Base-by-base conservation (phyloP, 2,888 invertebrate species). In the Omphaloscelis lunosa region DNA sequence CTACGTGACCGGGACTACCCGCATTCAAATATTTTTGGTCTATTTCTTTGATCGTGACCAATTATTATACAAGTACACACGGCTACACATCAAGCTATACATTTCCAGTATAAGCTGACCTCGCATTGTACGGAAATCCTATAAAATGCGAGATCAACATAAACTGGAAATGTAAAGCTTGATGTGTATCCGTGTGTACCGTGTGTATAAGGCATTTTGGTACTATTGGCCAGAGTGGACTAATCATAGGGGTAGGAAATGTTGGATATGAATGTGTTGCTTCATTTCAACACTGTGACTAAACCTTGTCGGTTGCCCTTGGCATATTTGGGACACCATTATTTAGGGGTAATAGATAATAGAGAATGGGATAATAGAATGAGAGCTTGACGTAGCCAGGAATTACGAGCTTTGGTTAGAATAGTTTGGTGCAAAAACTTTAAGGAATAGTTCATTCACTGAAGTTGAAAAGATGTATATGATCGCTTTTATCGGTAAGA, bases 1-100 rank as follows among this genome's bases (percentile, higher is more conserved):
- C 77, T 90, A 91, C 93, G 93, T 93, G 93, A 92, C 91, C 88
- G 79, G 77, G 58, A 45, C 72, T 34, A 79, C 75, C 83, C 83
- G 83, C 83, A 86, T 88, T 80, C 86, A 88, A 85, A 86, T 90
- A 86, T 88, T 84, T 90, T 85, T 84, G 82, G 72, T 84, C 62
- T 73, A 80, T 86, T 85, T 84, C 86, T 90, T 89, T 90, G 89
- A 89, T 89, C 85, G 84, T 74, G 56, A 66, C 83, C 80, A 79
- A 86, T 87, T 85, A 85, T 77, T 84, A 71, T 72, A 67, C 34
- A 72, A 34, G 39, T 41, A 71, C 63, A 34, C 34, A 34, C 34
- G 34, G 34, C 34, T 34, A 34, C 34, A 34, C 34, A 34, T 34
- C 34, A 34, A 34, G 34, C 34, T 34, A 34, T 34, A 5, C 34